Conservation (phyloP, 2,797 vertebrate genomes). For the Sternarchorhynchus goeldii region DNA sequence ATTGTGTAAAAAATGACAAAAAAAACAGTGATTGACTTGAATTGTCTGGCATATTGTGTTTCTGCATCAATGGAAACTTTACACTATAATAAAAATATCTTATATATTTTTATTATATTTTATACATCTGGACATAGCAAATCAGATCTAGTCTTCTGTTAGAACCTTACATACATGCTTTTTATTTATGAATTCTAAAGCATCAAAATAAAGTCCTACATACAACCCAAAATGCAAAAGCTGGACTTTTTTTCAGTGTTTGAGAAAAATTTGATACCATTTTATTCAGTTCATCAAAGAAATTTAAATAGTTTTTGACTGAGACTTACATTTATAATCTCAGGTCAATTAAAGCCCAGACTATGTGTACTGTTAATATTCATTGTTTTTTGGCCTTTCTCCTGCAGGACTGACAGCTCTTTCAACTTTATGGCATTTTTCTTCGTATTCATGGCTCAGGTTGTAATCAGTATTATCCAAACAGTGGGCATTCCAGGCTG, state of each 20-base stretch:
- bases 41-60: background rate
- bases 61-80: no score
- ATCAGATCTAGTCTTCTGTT: no score
- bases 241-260: background rate
- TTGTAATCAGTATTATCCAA: slow-evolving; percentile 87
- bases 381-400: slow-evolving; percentile 28
- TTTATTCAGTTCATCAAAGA: background rate
- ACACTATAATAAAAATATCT: background rate
- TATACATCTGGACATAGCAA: no score
- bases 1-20: no score
- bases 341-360: background rate
- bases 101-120: background rate
- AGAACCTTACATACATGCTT: background rate
- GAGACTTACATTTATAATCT: background rate
- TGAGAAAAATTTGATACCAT: background rate
- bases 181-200: background rate
- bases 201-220: background rate
- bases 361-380: background rate
- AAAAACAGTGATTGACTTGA: background rate
- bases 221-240: background rate
- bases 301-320: background rate
- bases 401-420: slow-evolving; percentile 90
- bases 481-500: slow-evolving; percentile 86
- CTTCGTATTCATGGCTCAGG: slow-evolving; percentile 93
- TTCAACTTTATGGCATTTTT: slow-evolving; percentile 99